Evolutionary conservation across 2,797 vertebrate species (phyloP).

Genomic region (Zenarchopterus dispar): DNA sequence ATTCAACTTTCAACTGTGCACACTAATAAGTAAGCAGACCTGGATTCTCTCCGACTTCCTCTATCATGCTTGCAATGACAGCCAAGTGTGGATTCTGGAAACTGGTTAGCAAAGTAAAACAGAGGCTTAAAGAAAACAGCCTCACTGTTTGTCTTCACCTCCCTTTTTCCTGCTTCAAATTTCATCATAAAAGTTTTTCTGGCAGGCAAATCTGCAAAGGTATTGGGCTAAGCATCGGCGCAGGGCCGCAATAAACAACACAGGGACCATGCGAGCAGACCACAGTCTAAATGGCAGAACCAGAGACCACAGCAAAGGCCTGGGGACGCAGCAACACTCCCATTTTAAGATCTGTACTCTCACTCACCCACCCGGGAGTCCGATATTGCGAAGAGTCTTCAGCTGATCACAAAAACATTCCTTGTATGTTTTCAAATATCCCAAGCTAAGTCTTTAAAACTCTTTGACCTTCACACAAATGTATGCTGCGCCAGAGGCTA

Average conservation of each 20-base stretch:
- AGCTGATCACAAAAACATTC: slow-evolving; percentile 32
- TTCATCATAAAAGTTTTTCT: slow-evolving; percentile 82
- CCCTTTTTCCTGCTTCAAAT: slow-evolving; percentile 74
- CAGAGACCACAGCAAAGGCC: slow-evolving; percentile 76
- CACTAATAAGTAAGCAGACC: slow-evolving; percentile 34
- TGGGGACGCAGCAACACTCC: slow-evolving; percentile 64
- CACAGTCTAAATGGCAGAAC: slow-evolving; percentile 66
- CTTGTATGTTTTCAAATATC: slow-evolving; percentile 20
- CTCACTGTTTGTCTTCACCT: slow-evolving; percentile 75
- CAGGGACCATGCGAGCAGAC: slow-evolving; percentile 70
- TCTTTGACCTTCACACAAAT: slow-evolving; percentile 19
- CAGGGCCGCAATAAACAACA: slow-evolving; percentile 76
- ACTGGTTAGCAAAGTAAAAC: slow-evolving; percentile 72
- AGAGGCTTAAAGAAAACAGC: slow-evolving; percentile 74
- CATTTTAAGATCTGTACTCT: slow-evolving; percentile 60
- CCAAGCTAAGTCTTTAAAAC: slow-evolving; percentile 11
- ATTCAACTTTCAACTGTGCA: slow-evolving; percentile 28
- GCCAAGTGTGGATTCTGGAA: slow-evolving; percentile 77
- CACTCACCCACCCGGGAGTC: slow-evolving; percentile 31
- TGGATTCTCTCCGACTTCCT: slow-evolving; percentile 45
- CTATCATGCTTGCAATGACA: slow-evolving; percentile 57
- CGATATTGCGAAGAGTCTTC: slow-evolving; percentile 21
- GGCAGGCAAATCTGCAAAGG: slow-evolving; percentile 68
- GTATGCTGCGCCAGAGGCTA: slow-evolving; percentile 9
- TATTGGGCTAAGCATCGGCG: slow-evolving; percentile 66